Evolutionary conservation across 2,888 invertebrate genomes (phyloP), one percentile per base, ranked within the genome.

Genomic region (Aradus depressus): DNA sequence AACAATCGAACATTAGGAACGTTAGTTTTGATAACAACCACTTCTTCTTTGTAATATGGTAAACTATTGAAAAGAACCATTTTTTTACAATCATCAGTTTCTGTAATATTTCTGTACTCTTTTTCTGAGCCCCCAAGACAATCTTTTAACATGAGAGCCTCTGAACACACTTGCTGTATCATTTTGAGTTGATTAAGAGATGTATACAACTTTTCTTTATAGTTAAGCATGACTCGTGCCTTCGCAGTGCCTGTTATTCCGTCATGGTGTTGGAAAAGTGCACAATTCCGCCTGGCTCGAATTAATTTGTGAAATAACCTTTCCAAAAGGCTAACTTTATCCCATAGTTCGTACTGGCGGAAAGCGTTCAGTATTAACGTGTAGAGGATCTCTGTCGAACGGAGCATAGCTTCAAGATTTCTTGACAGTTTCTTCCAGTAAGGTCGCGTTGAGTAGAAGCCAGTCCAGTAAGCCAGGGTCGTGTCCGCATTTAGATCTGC

Each of bases 211-310:
- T 44, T 52, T 10, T 22, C 41, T 14, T 44, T 25, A 26, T 49
- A 54, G 31, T 57, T 49, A 14, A 34, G 22, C 54, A 57, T 54
- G 1, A 57, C 57, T 18, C 35, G 39, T 3, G 34, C 37, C 34
- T 38, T 54, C 3, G 54, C 48, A 1, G 57, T 57, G 0, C 57
- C 57, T 5, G 57, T 57, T 14, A 54, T 54, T 2, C 51, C 57
- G 8, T 57, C 57, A 47, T 57, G 57, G 37, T 57, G 57, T 32
- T 57, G 57, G 18, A 57, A 57, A 12, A 54, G 19, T 6, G 48
- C 42, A 16, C 43, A 39, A 3, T 21, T 22, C n/a, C 54, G 19
- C 3, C 57, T 26, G 0, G 52, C 50, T 16, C 51, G 25, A 3
- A 53, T 41, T n/a, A 57, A 18, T 26, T 53, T 52, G 12, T 28